Evolutionary conservation across 2,113 vertebrate genomes (phyloP), one percentile per base, ranked within the genome.

Genomic region (Chionodraco myersi): DNA sequence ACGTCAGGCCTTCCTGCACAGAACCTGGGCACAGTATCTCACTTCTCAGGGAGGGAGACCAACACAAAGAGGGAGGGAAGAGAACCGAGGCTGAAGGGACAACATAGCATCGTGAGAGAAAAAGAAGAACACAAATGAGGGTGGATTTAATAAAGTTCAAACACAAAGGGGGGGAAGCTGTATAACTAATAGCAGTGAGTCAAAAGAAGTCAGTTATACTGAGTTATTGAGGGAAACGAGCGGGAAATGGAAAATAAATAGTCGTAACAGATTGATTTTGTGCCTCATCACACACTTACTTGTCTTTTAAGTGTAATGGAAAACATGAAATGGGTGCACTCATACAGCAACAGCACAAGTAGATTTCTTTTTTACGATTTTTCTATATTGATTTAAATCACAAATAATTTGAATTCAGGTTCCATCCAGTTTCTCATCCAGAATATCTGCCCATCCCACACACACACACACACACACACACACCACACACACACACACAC

Each of bases 1-100:
- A 18, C 63, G 11, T 92, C 89, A 77, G 88, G 73, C 75, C 79
- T 79, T 84, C 71, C 77, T 74, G 86, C 79, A 74, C 76, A 86
- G 72, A 75, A 65, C 54, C 57, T 30, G 59, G 26, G 66, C 78
- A 52, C 30, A 30, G 30, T 15, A 18, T 61, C 36, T 82, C 59
- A 54, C 71, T 75, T 82, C 72, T 73, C 72, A 72, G 64, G 34
- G 14, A 57, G 73, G 52, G 52, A 51, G 64, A 61, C 52, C 1
- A 5, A 6, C 18, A 44, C 26, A 75, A n/a, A 85, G 48, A 10
- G 53, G 59, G 66, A 5, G 34, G 45, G 44, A 11, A 6, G n/a
- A 21, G 36, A 41, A 41, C 10, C 3, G 8, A 44, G 68, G 64
- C 45, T 36, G 23, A 63, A 21, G 52, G n/a, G 18, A 54, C 41